phyloP scores from a whole-genome alignment of 2,888 invertebrate species.

The Coenonympha arcania region DNA sequence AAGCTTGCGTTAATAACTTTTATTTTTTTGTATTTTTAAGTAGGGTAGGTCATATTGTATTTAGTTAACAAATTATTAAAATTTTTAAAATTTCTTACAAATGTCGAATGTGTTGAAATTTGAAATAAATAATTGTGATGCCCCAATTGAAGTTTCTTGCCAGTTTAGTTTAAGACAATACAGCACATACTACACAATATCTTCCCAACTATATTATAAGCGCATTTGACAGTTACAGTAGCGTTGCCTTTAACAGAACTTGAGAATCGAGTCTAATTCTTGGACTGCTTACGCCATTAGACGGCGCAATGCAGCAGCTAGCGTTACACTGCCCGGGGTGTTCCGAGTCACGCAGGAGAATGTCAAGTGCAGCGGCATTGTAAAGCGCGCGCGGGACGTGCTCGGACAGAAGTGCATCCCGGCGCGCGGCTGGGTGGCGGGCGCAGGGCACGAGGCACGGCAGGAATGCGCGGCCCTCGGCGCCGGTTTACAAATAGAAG shows the following conservation, averaged over 20 bases:
- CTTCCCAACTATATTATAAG: conserved; percentile 46
- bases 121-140: too few relatives aligned
- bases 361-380: conserved; percentile 42
- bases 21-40: too few relatives aligned
- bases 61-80: too few relatives aligned
- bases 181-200: conserved; percentile 44
- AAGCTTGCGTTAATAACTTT: not conserved
- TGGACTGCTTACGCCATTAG: conserved; percentile 25
- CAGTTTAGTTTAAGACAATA: too few relatives aligned
- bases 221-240: conserved; percentile 51
- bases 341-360: conserved; percentile 33
- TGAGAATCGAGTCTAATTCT: conserved; percentile 36
- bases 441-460: conserved; percentile 59
- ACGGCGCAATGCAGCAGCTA: conserved; percentile 22
- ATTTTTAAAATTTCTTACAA: too few relatives aligned
- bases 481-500: conserved; percentile 74
- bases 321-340: conserved; percentile 46
- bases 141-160: too few relatives aligned
- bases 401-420: conserved; percentile 36
- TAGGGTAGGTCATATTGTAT: too few relatives aligned
- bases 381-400: conserved; percentile 31
- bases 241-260: conserved; percentile 46
- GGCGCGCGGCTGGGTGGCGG: conserved; percentile 40
- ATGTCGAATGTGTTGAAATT: too few relatives aligned
- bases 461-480: conserved; percentile 70